These are phyloP conservation scores for Parelbella ahira DNA, from an alignment of 2,888 invertebrate genomes.

Conservation along the genomic window DNA sequence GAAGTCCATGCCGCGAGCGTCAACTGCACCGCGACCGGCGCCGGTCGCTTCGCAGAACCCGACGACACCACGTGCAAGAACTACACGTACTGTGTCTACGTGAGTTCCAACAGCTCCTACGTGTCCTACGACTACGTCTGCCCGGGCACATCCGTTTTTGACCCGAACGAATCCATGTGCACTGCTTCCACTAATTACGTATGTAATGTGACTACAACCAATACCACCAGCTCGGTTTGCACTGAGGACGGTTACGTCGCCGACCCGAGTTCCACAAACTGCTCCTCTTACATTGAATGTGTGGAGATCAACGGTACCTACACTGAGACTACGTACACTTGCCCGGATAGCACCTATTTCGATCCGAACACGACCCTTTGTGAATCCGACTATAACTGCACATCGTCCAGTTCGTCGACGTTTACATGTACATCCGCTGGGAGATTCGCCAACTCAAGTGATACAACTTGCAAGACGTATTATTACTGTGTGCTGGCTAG, in stretches of 20 bases:
- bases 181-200: conserved; percentile 50
- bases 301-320: conserved; percentile 48
- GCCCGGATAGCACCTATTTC: conserved; percentile 51
- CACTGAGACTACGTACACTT: conserved; percentile 45
- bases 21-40: conserved; percentile 49
- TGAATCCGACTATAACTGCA: conserved; percentile 51
- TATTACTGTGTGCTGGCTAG: conserved; percentile 47
- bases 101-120: conserved; percentile 39
- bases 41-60: conserved; percentile 58
- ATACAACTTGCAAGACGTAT: conserved; percentile 56
- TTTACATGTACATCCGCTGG: conserved; percentile 56
- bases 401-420: conserved; percentile 30
- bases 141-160: conserved; percentile 62
- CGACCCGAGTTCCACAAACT: conserved; percentile 51
- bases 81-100: conserved; percentile 60
- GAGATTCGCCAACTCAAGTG: conserved; percentile 50
- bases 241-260: conserved; percentile 54
- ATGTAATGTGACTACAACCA: conserved; percentile 42
- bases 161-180: conserved; percentile 49
- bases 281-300: conserved; percentile 57
- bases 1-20: conserved; percentile 46
- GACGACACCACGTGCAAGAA: conserved; percentile 61
- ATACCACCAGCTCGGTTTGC: conserved; percentile 41
- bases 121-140: conserved; percentile 60
- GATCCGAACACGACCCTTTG: conserved; percentile 59